Percentiles rank a stretch among this genome's conserved stretches.
Evolutionary conservation across 2,888 invertebrate genomes (phyloP).

Genomic region (Lasioglossum vierecki): DNA sequence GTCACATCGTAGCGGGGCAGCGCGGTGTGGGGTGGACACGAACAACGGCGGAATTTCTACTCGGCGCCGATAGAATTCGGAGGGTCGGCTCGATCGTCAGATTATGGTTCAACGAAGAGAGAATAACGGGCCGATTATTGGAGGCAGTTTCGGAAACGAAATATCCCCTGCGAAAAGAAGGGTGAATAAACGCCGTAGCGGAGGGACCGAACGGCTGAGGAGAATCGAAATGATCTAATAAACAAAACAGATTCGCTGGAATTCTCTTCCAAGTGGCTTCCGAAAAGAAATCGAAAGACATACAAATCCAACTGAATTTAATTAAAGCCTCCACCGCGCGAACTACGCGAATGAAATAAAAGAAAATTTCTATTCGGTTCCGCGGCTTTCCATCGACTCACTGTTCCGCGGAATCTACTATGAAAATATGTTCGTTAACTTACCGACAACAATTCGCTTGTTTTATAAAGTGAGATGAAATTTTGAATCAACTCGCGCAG

Average conservation of each 20-base stretch:
- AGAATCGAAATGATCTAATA: slow-evolving; percentile 74
- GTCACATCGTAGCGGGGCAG: neutral
- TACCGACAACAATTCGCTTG: neutral
- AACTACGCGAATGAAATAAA: neutral
- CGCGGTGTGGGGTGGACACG: slow-evolving; percentile 1
- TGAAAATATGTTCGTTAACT: neutral
- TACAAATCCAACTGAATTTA: neutral
- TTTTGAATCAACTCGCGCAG: neutral
- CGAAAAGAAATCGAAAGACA: neutral
- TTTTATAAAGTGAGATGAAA: neutral
- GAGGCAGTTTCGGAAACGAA: slow-evolving; percentile 62
- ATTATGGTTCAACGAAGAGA: slow-evolving; percentile 55
- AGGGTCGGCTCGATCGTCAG: slow-evolving; percentile 44
- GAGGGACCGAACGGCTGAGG: slow-evolving; percentile 40
- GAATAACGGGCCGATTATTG: slow-evolving; percentile 63
- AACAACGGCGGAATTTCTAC: slow-evolving; percentile 35
- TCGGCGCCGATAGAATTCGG: slow-evolving; percentile 34
- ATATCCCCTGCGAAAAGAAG: slow-evolving; percentile 50
- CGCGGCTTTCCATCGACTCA: neutral
- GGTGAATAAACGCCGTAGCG: slow-evolving; percentile 54
- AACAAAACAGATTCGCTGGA: slow-evolving; percentile 72
- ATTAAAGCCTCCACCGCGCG: neutral
- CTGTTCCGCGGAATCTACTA: neutral
- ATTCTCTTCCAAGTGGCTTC: neutral
- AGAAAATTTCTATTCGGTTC: neutral